Evolutionary conservation across 2,888 invertebrate genomes (phyloP).

Genomic region (Julus scanicus): DNA sequence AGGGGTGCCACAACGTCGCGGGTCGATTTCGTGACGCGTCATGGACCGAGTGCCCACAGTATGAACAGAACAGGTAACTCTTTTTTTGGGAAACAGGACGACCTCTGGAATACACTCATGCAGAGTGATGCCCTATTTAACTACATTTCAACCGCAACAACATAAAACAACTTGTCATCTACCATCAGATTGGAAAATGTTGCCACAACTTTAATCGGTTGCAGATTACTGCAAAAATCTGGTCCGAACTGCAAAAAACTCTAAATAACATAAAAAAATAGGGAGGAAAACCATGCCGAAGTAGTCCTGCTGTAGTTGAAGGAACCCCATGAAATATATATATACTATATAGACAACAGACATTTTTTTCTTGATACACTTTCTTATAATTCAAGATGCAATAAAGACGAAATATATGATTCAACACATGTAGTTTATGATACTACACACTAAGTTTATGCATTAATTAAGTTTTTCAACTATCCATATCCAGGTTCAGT

Average conservation of each 20-base stretch:
- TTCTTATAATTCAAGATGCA: no score
- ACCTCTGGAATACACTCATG: not conserved
- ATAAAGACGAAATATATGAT: no score
- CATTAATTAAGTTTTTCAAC: no score
- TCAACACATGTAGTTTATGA: no score
- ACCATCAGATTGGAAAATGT: not conserved
- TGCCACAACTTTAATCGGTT: not conserved
- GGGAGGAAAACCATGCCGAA: no score
- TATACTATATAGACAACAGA: no score
- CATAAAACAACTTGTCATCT: constrained; percentile 15
- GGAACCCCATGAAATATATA: no score
- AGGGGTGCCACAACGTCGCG: not conserved
- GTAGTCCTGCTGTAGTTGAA: no score
- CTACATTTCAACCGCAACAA: not conserved
- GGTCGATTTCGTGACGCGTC: constrained; percentile 29
- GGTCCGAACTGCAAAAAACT: not conserved
- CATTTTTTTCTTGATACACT: no score
- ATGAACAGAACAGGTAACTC: not conserved
- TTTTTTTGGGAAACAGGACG: not conserved
- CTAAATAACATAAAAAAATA: not conserved
- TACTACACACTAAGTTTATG: no score
- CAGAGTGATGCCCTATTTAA: not conserved
- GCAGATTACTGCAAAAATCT: not conserved
- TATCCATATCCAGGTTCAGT: no score
- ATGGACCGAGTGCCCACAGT: not conserved